Evolutionary conservation across 2,797 vertebrate genomes (phyloP), one percentile per base, ranked within the genome.

Genomic region (Periophthalmus magnuspinnatus): DNA sequence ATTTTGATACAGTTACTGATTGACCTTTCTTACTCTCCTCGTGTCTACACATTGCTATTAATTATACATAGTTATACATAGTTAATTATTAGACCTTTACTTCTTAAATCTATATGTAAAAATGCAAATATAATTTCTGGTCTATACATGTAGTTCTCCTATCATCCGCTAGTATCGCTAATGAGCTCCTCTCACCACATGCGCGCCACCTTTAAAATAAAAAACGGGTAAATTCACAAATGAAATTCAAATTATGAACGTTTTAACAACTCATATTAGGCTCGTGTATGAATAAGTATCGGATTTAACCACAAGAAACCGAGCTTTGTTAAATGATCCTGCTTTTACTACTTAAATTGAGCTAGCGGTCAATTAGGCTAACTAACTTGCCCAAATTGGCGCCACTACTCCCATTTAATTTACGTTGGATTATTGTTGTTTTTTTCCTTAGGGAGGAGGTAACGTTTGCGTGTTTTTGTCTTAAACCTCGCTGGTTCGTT

Each of bases 341-440:
- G 17, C 17, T 60, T 60, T 60, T 9, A 4, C 33, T 21, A 1
- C 33, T 5, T 5, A 7, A 9, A 60, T 33, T n/a, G 17, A 28
- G 24, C 24, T 32, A 34, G 57, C 32, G 32, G 32, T 8, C 17
- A 34, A n/a, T n/a, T 60, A 19, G 3, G 28, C 28, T 28, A 28
- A 28, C 1, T 1, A 28, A 28, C 28, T 28, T 28, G 59, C 59
- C 10, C 16, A 17, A 21, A 21, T 67, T 68, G 70, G 17, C 54
- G 11, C 22, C 54, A 19, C 58, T 0, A 54, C 48, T 33, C 59
- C 32, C 11, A 66, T 28, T 24, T 47, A 5, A 68, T 60, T 32
- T 1, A 66, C 0, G 68, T 59, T 59, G 67, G 71, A 77, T 78
- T 74, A 54, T 58, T 72, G 24, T 10, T 33, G 66, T 74, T 77